Conservation (phyloP, 2,113 vertebrate species). For the Seriola dumerili region DNA sequence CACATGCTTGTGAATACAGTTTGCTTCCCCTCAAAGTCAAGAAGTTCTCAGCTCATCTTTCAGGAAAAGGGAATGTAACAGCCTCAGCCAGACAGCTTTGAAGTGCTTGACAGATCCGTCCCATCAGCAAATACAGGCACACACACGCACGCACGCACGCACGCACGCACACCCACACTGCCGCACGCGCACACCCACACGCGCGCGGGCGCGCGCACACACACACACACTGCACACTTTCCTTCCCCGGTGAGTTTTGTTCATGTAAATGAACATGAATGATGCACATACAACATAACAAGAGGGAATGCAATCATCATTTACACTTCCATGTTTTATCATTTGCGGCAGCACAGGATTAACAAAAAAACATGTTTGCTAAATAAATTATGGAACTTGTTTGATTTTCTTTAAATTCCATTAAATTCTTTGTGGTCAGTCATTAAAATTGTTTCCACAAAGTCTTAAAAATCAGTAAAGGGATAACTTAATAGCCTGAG, state of each 20-base stretch:
- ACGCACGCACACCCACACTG: constrained; percentile 10
- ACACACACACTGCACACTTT: constrained; percentile 10
- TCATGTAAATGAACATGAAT: constrained; percentile 12
- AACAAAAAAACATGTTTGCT: not conserved
- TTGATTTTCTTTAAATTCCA: not conserved
- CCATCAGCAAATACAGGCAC: constrained; percentile 33
- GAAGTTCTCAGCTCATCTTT: constrained; percentile 53
- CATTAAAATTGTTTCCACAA: not conserved
- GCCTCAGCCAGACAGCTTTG: constrained; percentile 43
- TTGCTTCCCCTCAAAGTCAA: constrained; percentile 52
- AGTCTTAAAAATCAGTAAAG: not conserved
- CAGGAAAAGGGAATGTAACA: constrained; percentile 37
- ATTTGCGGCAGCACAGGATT: not conserved
- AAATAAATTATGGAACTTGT: not conserved
- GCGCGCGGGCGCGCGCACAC: not conserved
- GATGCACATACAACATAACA: not conserved
- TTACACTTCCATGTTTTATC: not conserved
- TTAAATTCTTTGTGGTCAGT: not conserved
- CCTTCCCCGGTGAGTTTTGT: not conserved
- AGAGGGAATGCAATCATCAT: not conserved
- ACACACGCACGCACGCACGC: not conserved
- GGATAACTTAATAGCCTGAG: not conserved
- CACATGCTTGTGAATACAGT: constrained; percentile 56
- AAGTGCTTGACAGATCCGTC: constrained; percentile 55
- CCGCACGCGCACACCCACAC: not conserved